Evolutionary conservation across 2,888 invertebrate genomes (phyloP).

Genomic region (Seira ritae): DNA sequence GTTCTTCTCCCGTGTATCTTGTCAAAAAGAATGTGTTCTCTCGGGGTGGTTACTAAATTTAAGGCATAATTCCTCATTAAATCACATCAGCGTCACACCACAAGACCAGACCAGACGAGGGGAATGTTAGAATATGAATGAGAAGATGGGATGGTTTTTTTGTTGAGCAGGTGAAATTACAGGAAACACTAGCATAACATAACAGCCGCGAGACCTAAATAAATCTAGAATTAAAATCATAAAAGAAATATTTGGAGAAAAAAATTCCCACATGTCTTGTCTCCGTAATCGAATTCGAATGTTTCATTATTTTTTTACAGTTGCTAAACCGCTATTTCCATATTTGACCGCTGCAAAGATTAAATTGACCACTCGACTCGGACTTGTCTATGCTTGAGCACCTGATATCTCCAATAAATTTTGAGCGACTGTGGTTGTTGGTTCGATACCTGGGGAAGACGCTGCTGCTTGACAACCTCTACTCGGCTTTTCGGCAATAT

Average conservation of each 20-base stretch:
- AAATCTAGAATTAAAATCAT: neutral
- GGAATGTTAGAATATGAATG: neutral
- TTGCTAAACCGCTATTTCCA: neutral
- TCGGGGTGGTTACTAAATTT: constrained; percentile 50
- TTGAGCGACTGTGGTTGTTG: constrained; percentile 41
- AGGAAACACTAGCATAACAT: too few relatives aligned
- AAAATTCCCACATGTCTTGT: too few relatives aligned
- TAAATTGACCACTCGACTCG: neutral
- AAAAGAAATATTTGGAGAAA: neutral
- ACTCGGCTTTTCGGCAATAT: constrained; percentile 50
- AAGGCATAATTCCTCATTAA: constrained; percentile 57
- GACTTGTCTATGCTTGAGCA: neutral
- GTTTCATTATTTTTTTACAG: constrained; percentile 2
- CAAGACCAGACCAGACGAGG: too few relatives aligned
- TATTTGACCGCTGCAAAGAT: neutral
- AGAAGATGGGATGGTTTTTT: too few relatives aligned
- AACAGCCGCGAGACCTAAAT: neutral
- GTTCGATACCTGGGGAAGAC: constrained; percentile 43
- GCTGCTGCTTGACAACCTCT: neutral
- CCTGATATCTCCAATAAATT: constrained; percentile 36
- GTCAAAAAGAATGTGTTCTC: constrained; percentile 36
- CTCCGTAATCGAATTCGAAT: too few relatives aligned
- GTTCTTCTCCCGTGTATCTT: constrained; percentile 24
- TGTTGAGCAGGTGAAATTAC: too few relatives aligned
- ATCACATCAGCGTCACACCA: constrained; percentile 59